Percentiles rank a stretch among this genome's conserved stretches.
Conservation (phyloP, 2,113 vertebrate genomes). For the Sciurus niger region DNA sequence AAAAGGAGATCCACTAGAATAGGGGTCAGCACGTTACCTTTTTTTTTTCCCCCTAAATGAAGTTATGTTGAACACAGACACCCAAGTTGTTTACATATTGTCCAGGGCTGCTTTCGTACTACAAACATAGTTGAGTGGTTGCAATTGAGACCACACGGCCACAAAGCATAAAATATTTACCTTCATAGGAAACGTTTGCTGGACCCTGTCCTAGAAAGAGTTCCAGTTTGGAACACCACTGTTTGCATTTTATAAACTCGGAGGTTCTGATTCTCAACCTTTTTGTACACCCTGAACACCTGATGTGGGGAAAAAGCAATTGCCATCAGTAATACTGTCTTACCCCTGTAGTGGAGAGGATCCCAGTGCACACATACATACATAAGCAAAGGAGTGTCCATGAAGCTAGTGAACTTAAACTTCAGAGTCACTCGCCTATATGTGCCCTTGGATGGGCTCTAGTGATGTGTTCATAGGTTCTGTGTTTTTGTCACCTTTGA, state of each 20-base stretch:
- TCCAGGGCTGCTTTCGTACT: background rate
- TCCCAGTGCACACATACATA: background rate
- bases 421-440: background rate
- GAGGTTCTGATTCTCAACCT: background rate
- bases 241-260: background rate
- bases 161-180: slow-evolving; percentile 1
- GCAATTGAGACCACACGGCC: background rate
- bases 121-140: background rate
- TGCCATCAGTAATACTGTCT: background rate
- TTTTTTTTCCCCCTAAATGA: background rate
- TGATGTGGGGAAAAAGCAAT: background rate
- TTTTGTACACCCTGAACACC: background rate
- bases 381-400: background rate
- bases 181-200: background rate
- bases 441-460: background rate
- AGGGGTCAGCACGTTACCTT: background rate
- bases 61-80: background rate
- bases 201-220: background rate
- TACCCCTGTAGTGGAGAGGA: background rate
- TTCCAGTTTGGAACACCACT: background rate
- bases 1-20: background rate
- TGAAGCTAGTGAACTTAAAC: background rate
- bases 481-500: background rate
- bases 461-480: background rate
- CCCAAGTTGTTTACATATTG: background rate